phyloP scores from a whole-genome alignment of 2,113 vertebrate species.

The Poeciliopsis turrubarensis region DNA sequence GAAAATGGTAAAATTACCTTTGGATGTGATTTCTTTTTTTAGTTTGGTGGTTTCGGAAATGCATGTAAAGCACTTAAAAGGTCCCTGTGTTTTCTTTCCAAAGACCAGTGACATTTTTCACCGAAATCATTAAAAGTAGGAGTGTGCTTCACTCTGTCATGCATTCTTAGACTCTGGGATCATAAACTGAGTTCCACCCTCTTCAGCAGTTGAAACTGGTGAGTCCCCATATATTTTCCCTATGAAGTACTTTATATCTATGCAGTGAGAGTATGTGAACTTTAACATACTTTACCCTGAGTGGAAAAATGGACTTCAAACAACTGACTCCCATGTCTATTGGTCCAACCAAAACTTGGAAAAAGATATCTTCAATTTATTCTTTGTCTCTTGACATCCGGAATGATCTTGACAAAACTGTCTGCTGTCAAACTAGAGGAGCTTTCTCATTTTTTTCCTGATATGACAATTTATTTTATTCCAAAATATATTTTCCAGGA shows the following conservation, averaged over 20 bases:
- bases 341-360: too few relatives aligned
- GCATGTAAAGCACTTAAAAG: not conserved
- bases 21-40: not conserved
- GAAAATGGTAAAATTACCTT: not conserved
- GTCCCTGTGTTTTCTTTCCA: not conserved
- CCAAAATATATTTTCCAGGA: too few relatives aligned
- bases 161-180: slow-evolving; percentile 62
- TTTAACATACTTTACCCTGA: not conserved
- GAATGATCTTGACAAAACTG: too few relatives aligned
- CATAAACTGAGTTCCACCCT: slow-evolving; percentile 40
- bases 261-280: not conserved
- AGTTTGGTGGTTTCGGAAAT: not conserved
- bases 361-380: too few relatives aligned
- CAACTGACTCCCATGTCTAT: too few relatives aligned
- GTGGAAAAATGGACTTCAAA: too few relatives aligned
- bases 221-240: not conserved
- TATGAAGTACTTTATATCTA: not conserved
- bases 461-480: too few relatives aligned
- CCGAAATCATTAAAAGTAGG: slow-evolving; percentile 34
- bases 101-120: not conserved
- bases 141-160: slow-evolving; percentile 44
- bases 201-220: not conserved
- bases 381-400: too few relatives aligned
- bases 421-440: too few relatives aligned
- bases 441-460: too few relatives aligned